Percentiles rank a stretch among this genome's conserved stretches.
These are phyloP conservation scores for Forpus xanthops DNA, from an alignment of 2,797 vertebrate genomes.

Conservation along the genomic window DNA sequence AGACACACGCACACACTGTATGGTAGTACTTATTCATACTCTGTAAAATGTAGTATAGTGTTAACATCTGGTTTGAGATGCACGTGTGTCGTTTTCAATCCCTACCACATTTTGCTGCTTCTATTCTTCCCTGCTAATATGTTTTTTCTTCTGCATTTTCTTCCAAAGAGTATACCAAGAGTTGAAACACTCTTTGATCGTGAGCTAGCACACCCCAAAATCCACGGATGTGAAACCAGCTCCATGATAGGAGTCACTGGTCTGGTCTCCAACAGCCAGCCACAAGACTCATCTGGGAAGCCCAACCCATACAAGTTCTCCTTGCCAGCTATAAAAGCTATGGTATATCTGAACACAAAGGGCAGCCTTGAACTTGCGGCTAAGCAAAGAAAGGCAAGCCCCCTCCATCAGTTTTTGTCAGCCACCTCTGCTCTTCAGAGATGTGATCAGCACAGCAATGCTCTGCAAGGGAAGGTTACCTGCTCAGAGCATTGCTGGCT, in stretches of 20 bases:
- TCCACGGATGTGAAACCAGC: rapidly evolving
- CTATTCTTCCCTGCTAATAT: background rate
- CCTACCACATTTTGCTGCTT: background rate
- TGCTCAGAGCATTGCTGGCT: background rate
- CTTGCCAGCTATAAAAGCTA: background rate
- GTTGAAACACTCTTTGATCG: background rate
- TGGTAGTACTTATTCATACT: background rate
- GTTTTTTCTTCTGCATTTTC: background rate
- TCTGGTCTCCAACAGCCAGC: background rate
- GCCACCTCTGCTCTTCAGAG: background rate
- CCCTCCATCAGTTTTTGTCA: background rate
- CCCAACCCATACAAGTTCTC: background rate
- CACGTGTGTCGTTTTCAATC: background rate
- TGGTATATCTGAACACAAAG: background rate
- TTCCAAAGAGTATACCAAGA: background rate
- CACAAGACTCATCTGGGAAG: background rate
- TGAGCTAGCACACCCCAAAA: background rate
- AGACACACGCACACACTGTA: background rate
- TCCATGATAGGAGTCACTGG: background rate
- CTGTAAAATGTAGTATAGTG: background rate
- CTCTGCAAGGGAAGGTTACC: background rate
- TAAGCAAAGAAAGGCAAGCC: background rate
- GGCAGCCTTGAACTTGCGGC: background rate
- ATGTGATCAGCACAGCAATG: background rate
- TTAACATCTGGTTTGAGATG: background rate